Conservation (phyloP, 2,888 invertebrate species). For the Ennomos quercinarius region DNA sequence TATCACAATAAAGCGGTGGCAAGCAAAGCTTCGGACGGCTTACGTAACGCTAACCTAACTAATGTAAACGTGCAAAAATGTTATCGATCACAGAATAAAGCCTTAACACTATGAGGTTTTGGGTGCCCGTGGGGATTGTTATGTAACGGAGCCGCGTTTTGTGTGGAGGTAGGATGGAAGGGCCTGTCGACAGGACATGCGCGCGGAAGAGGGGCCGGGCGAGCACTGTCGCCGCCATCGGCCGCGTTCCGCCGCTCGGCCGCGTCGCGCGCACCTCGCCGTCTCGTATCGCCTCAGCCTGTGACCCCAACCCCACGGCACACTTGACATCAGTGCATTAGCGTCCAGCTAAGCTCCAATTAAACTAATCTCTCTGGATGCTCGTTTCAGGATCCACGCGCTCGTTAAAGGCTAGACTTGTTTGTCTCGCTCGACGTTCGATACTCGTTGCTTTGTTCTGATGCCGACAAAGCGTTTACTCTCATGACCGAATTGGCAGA, state of each 20-base stretch:
- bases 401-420: conserved; percentile 15
- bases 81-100: conserved; percentile 82
- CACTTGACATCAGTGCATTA: conserved; percentile 56
- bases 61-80: conserved; percentile 79
- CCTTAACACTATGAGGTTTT: conserved; percentile 77
- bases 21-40: conserved; percentile 84
- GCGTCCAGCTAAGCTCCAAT: conserved; percentile 49
- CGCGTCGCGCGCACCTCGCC: conserved; percentile 35
- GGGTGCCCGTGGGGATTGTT: conserved; percentile 67
- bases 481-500: conserved; percentile 19
- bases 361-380: conserved; percentile 37
- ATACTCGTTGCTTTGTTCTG: conserved; percentile 5
- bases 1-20: conserved; percentile 83
- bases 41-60: conserved; percentile 80
- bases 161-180: conserved; percentile 64
- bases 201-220: conserved; percentile 75
- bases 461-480: conserved; percentile 6
- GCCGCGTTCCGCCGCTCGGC: conserved; percentile 48
- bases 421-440: conserved; percentile 16
- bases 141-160: conserved; percentile 79
- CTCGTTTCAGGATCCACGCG: conserved; percentile 17
- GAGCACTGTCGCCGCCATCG: conserved; percentile 72
- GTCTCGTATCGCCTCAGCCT: conserved; percentile 26
- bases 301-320: conserved; percentile 37
- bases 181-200: conserved; percentile 71